These are phyloP conservation scores for Eptatretus atami DNA, from an alignment of 2,797 vertebrate species.

Conservation along the genomic window DNA sequence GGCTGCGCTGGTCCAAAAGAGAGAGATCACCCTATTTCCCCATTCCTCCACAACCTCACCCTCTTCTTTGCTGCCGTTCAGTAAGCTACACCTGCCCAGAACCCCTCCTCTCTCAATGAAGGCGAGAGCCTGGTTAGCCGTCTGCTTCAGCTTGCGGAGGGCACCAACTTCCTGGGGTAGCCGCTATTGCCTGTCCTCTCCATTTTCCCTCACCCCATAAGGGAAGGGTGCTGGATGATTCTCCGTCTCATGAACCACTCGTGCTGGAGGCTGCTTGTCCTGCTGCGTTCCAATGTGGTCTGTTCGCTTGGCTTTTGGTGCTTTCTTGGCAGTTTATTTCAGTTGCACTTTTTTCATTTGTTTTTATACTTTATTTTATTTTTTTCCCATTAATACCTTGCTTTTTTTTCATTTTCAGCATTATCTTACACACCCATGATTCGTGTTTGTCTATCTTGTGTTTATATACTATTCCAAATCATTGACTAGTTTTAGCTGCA, in stretches of 20 bases:
- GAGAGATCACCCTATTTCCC: too few relatives aligned
- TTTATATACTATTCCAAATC: too few relatives aligned
- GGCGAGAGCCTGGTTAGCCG: constrained; percentile 99
- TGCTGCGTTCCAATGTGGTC: constrained; percentile 11
- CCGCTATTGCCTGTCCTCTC: too few relatives aligned
- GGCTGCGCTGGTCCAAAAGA: too few relatives aligned
- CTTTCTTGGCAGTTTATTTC: constrained; percentile 14
- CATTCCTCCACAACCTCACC: too few relatives aligned
- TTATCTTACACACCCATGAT: too few relatives aligned
- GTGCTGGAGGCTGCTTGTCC: constrained; percentile 34
- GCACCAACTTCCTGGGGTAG: constrained; percentile 5
- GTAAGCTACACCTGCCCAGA: constrained; percentile 97
- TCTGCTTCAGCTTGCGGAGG: constrained; percentile 95
- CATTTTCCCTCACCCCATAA: too few relatives aligned
- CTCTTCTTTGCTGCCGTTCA: constrained; percentile 14
- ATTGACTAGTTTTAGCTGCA: too few relatives aligned
- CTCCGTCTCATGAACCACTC: constrained; percentile 11
- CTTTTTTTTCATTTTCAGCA: constrained; percentile 14
- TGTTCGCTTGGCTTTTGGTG: constrained; percentile 13
- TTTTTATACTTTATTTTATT: constrained; percentile 13
- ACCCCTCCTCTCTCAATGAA: constrained; percentile 98
- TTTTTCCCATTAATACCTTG: constrained; percentile 17
- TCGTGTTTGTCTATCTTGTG: too few relatives aligned
- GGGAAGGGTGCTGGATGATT: too few relatives aligned
- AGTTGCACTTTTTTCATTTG: constrained; percentile 12